Evolutionary conservation across 1,140 invertebrate genomes (phyloP).

Genomic region (Cydia fagiglandana): DNA sequence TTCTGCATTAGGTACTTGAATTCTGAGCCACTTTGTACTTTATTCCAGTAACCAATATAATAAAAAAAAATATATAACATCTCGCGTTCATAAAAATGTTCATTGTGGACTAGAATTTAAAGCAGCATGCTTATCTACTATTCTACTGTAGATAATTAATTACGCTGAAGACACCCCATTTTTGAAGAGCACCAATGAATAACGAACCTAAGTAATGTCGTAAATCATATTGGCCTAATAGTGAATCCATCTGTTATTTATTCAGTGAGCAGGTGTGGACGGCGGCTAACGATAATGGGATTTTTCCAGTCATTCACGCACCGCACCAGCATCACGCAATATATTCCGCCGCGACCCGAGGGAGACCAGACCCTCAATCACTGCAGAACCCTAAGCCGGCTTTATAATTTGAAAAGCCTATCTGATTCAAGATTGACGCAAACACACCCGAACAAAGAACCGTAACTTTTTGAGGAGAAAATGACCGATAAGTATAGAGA

Average conservation of each 20-base stretch:
- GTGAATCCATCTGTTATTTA: constrained; percentile 24
- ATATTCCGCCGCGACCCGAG: constrained; percentile 21
- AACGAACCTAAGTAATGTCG: not conserved
- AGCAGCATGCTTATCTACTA: not conserved
- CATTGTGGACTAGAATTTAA: not conserved
- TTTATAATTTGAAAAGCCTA: constrained; percentile 29
- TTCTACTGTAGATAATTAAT: not conserved
- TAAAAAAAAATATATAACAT: not conserved
- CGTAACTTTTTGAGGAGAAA: constrained; percentile 7
- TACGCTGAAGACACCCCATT: not conserved
- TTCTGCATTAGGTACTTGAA: not conserved
- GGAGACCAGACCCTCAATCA: constrained; percentile 27
- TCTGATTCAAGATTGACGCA: constrained; percentile 11
- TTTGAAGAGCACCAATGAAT: not conserved
- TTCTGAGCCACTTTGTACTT: not conserved
- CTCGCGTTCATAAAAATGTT: not conserved
- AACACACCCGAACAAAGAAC: constrained; percentile 12
- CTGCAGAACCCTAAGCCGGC: constrained; percentile 25
- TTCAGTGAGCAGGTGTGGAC: constrained; percentile 30
- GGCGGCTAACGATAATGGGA: constrained; percentile 30
- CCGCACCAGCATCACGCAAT: constrained; percentile 17
- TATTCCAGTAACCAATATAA: not conserved
- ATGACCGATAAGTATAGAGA: not conserved
- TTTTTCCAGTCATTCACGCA: constrained; percentile 30
- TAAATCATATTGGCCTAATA: constrained; percentile 11